Evolutionary conservation across 2,797 vertebrate genomes (phyloP), one percentile per base, ranked within the genome.

Genomic region (Ibycter americanus): DNA sequence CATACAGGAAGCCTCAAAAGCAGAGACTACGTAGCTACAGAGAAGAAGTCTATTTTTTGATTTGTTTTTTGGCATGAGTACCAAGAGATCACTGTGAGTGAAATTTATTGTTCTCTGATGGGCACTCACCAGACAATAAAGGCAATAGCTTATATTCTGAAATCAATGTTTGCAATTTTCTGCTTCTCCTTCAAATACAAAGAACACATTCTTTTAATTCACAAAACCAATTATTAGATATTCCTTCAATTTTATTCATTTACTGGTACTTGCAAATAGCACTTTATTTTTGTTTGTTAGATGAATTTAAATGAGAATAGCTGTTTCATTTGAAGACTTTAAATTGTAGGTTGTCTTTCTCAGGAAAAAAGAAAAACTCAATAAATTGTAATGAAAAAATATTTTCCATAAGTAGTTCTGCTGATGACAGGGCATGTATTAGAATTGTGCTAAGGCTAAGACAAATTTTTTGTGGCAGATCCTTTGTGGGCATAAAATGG

Each of bases 111-210:
- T 65, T 94, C 63, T 85, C 56, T 94, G 74, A 76, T 76, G 67
- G 26, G 29, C n/a, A 42, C 1, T 78, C 61, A 96, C 36, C 27
- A 34, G 65, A 92, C 32, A 96, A 81, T 93, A 86, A 90, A 86
- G 13, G 9, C 32, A 96, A 91, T 51, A 84, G 20, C 14, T 96
- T 93, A 63, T 93, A 46, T 91, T 93, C 87, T 73, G 65, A 94
- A 96, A 96, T 87, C 77, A 92, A 80, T 85, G n/a, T 83, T 78
- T 94, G 46, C 22, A 71, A 94, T 96, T 97, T 96, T 97, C 65
- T 95, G 14, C 27, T 83, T 93, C 71, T 87, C 36, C 40, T 94
- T 90, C 85, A 80, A 89, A 74, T 71, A 79, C 36, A 83, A 96
- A 95, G 27, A 87, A 62, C 12, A 70, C 8, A 76, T 67, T 89